These are phyloP conservation scores for rat (Rattus norvegicus) DNA, from an alignment of 2,113 vertebrate genomes.

Conservation along the genomic window DNA sequence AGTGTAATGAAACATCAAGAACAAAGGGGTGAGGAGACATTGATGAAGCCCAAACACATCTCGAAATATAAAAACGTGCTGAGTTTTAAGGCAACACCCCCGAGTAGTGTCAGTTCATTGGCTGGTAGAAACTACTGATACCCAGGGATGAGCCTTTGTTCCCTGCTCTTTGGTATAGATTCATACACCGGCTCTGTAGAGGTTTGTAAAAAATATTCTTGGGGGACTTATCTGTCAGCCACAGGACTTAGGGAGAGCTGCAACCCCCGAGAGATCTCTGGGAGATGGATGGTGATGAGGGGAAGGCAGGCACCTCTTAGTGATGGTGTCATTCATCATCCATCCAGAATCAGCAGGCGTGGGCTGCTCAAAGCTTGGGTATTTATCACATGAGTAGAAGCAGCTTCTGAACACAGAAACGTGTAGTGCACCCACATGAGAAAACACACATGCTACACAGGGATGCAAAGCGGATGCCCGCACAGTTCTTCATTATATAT, in stretches of 20 bases:
- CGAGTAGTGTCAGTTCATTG: constrained; percentile 32
- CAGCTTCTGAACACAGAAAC: not conserved
- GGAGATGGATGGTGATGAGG: constrained; percentile 25
- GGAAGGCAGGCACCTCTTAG: not conserved
- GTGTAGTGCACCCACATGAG: accelerated
- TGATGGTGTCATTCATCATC: not conserved
- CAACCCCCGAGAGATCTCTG: not conserved
- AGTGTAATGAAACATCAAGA: constrained; percentile 74
- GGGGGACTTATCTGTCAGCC: constrained; percentile 2
- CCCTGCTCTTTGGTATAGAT: not conserved
- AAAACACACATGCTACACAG: too few species aligned
- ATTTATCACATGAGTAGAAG: not conserved
- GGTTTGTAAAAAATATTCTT: constrained; percentile 20
- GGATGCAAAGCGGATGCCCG: too few species aligned
- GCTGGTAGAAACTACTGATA: not conserved
- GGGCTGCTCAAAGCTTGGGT: not conserved
- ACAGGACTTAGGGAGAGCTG: not conserved
- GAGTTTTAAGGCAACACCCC: constrained; percentile 67
- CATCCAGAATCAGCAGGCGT: not conserved
- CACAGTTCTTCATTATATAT: not conserved
- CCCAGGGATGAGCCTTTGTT: not conserved
- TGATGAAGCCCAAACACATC: constrained; percentile 61
- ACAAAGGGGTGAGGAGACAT: constrained; percentile 57
- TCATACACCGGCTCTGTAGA: not conserved
- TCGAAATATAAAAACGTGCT: constrained; percentile 60